Conservation (phyloP, 2,888 invertebrate genomes). For the Limnephilus auricula region DNA sequence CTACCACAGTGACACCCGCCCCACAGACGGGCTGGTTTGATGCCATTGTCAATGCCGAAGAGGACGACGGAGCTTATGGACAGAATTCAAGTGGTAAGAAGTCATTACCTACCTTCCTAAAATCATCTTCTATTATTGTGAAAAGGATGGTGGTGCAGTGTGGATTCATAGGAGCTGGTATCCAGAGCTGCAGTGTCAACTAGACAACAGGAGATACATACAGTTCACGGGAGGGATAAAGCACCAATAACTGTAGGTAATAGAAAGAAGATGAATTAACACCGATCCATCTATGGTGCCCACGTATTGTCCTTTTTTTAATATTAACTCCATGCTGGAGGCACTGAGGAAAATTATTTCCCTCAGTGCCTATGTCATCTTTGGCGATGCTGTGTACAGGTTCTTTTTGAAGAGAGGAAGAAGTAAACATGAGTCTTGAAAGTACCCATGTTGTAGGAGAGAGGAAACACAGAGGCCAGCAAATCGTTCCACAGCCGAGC, state of each 20-base stretch:
- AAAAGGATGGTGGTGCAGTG: background rate
- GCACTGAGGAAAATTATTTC: too few species aligned
- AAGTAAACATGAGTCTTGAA: too few species aligned
- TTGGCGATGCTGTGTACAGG: too few species aligned
- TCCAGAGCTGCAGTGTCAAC: background rate
- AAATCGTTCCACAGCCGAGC: too few species aligned
- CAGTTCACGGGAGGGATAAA: background rate
- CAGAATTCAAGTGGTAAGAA: conserved; percentile 68
- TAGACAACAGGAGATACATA: too few species aligned
- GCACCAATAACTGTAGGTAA: background rate
- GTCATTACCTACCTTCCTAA: background rate
- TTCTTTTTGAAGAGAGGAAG: too few species aligned
- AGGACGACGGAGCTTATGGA: conserved; percentile 71
- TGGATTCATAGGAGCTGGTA: background rate
- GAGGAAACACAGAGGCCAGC: too few species aligned
- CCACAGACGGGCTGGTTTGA: conserved; percentile 74
- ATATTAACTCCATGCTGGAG: too few species aligned
- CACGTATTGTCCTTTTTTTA: too few species aligned
- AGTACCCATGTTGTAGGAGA: too few species aligned
- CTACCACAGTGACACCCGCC: conserved; percentile 70
- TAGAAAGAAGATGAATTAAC: background rate
- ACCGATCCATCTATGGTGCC: too few species aligned
- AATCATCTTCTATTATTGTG: background rate
- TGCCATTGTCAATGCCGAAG: conserved; percentile 73
- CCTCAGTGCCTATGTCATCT: too few species aligned